These are phyloP conservation scores for Aulostomus chinensis DNA, from an alignment of 2,797 vertebrate genomes.

Conservation along the genomic window DNA sequence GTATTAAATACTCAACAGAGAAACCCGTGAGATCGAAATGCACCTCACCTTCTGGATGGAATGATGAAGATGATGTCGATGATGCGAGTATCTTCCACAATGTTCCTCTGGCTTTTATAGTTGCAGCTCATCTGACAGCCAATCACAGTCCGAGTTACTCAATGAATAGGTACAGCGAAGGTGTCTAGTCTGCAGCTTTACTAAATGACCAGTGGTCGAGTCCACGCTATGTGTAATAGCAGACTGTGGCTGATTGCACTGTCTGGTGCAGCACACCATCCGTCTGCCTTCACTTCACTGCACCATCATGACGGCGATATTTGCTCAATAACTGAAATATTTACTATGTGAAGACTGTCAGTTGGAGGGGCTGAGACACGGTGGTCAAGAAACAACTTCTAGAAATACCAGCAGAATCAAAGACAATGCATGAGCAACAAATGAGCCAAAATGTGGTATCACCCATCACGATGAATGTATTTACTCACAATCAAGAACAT, in stretches of 20 bases:
- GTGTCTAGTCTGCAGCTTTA: slow-evolving; percentile 74
- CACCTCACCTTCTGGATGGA: slow-evolving; percentile 59
- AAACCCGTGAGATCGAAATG: too few species aligned
- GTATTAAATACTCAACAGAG: too few species aligned
- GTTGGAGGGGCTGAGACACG: too few species aligned
- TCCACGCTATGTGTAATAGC: slow-evolving; percentile 69
- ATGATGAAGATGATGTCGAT: slow-evolving; percentile 9
- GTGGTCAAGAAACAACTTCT: too few species aligned
- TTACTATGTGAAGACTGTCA: too few species aligned
- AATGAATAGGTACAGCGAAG: slow-evolving; percentile 51
- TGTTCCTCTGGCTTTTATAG: slow-evolving; percentile 63
- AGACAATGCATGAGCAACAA: too few species aligned
- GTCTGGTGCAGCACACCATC: slow-evolving; percentile 47
- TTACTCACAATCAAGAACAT: too few species aligned
- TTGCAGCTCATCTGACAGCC: slow-evolving; percentile 37
- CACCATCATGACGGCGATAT: too few species aligned
- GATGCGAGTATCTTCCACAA: slow-evolving; percentile 19
- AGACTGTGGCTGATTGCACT: slow-evolving; percentile 66
- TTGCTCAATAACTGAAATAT: too few species aligned
- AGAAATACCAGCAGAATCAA: too few species aligned
- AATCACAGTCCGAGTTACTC: slow-evolving; percentile 48
- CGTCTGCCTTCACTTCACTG: slow-evolving; percentile 8
- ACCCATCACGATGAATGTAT: too few species aligned
- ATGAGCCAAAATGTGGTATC: too few species aligned
- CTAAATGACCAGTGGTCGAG: slow-evolving; percentile 77